Conservation (phyloP, 2,888 invertebrate species). For the Ochlodes sylvanus region DNA sequence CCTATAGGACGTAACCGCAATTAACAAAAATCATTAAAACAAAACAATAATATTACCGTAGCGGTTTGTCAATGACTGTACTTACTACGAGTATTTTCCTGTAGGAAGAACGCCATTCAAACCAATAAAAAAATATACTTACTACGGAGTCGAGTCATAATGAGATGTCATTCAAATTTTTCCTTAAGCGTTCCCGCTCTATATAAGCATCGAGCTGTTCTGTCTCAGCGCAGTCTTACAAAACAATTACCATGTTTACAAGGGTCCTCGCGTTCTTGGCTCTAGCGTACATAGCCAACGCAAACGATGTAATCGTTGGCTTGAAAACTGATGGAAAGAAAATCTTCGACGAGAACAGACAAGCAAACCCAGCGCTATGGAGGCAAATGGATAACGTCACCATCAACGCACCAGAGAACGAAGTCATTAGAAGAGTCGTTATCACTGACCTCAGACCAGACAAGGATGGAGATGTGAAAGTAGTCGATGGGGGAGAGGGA, state of each 20-base stretch:
- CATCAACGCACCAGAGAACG: slow-evolving; percentile 57
- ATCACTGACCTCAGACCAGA: slow-evolving; percentile 67
- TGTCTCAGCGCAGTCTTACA: slow-evolving; percentile 55
- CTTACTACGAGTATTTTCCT: slow-evolving; percentile 63
- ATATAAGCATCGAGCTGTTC: slow-evolving; percentile 60
- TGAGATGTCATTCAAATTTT: slow-evolving; percentile 64
- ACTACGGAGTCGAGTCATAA: slow-evolving; percentile 56
- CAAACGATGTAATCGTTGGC: slow-evolving; percentile 63
- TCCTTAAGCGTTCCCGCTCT: slow-evolving; percentile 60
- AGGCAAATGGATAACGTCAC: slow-evolving; percentile 61
- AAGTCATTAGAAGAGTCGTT: slow-evolving; percentile 63
- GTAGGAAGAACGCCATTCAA: slow-evolving; percentile 66
- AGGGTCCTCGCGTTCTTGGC: slow-evolving; percentile 51
- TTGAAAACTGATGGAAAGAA: slow-evolving; percentile 54
- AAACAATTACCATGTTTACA: slow-evolving; percentile 56
- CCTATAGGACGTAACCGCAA: background rate
- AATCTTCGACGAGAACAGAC: slow-evolving; percentile 62
- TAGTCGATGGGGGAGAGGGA: slow-evolving; percentile 70
- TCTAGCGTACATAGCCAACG: slow-evolving; percentile 52
- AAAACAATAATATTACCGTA: slow-evolving; percentile 17
- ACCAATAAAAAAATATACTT: slow-evolving; percentile 62
- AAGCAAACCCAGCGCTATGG: slow-evolving; percentile 72
- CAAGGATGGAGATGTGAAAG: slow-evolving; percentile 69
- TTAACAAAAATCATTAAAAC: too few relatives aligned
- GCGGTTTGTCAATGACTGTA: slow-evolving; percentile 52